phyloP scores from a whole-genome alignment of 1,140 invertebrate species.

The Diploscapter pachys region DNA sequence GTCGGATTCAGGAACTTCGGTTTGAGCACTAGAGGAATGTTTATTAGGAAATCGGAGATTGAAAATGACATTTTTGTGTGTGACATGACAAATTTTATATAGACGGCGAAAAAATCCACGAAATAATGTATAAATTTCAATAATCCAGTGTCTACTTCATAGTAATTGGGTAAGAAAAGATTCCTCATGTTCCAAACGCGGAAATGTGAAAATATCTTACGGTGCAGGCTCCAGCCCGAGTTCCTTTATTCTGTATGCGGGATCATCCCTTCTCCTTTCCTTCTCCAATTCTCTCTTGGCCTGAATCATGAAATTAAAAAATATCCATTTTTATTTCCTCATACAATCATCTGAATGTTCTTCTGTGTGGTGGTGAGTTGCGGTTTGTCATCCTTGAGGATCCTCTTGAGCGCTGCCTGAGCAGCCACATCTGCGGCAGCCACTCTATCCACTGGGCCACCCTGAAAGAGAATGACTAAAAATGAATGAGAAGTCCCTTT shows the following conservation, averaged over 20 bases:
- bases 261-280: slow-evolving; percentile 19
- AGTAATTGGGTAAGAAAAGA: not conserved
- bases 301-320: slow-evolving; percentile 25
- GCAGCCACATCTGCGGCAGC: slow-evolving; percentile 29
- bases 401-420: slow-evolving; percentile 26
- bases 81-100: too few relatives aligned
- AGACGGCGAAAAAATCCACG: too few relatives aligned
- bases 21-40: not conserved
- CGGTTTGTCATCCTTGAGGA: slow-evolving; percentile 19
- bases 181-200: not conserved
- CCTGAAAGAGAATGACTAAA: not conserved
- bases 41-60: not conserved
- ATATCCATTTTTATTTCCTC: slow-evolving; percentile 12
- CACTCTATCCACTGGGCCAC: slow-evolving; percentile 5
- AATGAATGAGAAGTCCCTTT: not conserved
- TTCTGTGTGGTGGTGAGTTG: slow-evolving; percentile 8
- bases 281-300: slow-evolving; percentile 33
- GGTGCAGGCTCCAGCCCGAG: not conserved
- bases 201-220: not conserved
- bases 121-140: too few relatives aligned
- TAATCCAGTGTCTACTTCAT: too few relatives aligned
- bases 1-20: slow-evolving; percentile 22
- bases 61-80: too few relatives aligned
- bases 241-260: not conserved
- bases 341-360: slow-evolving; percentile 34